Base-by-base conservation (phyloP, 2,797 vertebrate species). In the Telmatherina bonti region DNA sequence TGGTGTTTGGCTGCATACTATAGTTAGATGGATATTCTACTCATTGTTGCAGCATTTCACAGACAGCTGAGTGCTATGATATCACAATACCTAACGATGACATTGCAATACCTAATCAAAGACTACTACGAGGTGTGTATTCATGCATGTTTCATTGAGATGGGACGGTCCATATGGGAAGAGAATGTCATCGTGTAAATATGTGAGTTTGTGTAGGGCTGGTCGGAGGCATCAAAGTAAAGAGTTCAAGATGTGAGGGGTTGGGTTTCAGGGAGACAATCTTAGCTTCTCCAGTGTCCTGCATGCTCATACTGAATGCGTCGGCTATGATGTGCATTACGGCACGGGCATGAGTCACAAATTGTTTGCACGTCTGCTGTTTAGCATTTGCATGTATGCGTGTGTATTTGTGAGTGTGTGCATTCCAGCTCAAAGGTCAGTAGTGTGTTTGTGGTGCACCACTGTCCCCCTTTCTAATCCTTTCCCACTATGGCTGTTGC, bases 401-500 rank as follows among this genome's bases (percentile, higher is more conserved):
- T 54, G 68, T 67, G 38, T 61, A 18, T 71, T 20, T 74, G 78
- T 64, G 62, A 57, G 62, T 74, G 84, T 61, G 65, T 51, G 66
- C 72, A 83, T 90, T 86, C 86, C 82, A 73, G 82, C 84, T 87
- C 74, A 78, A 86, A 89, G 86, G 91, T 90, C 91, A 91, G 78
- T 76, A 72, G 83, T 79, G 79, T 84, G 55, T 31, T 31, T 22
- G 56, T 20, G 56, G 36, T 83, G 76, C 79, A 72, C 65, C 66
- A 22, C 38, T 15, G 65, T 76, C 51, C 53, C 59, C 63, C 52
- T 29, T 41, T 70, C 73, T 92, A 91, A 91, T 90, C 89, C 90
- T 35, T 85, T 88, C 85, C 82, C 83, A 87, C 82, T 92, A 92
- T 81, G 88, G 85, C 81, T 88, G 91, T 92, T 91, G 80, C 88